Evolutionary conservation across 2,113 vertebrate genomes (phyloP).

Genomic region (Machaerirhynchus nigripectus): DNA sequence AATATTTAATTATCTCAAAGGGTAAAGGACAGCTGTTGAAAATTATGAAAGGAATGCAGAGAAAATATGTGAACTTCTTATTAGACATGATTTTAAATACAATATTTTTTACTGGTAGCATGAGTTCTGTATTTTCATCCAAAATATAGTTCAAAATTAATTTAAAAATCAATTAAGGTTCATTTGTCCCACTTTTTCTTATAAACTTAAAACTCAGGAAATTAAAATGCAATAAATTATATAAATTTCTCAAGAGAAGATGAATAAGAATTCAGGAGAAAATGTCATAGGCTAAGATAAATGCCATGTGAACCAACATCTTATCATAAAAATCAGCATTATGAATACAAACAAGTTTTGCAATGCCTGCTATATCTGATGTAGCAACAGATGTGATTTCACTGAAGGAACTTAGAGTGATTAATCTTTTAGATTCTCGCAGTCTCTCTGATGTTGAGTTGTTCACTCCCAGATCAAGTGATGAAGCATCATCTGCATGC

Average conservation of each 20-base stretch:
- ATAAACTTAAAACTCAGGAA: not conserved
- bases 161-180: not conserved
- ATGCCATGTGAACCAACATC: not conserved
- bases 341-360: not conserved
- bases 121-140: not conserved
- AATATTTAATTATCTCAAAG: not conserved
- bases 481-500: not conserved
- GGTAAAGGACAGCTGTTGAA: not conserved
- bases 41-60: not conserved
- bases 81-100: not conserved
- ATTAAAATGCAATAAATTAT: not conserved
- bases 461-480: not conserved
- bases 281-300: not conserved
- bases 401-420: not conserved
- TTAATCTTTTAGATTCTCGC: not conserved
- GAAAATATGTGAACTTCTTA: not conserved
- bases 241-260: not conserved
- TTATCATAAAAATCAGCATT: not conserved
- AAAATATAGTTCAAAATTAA: not conserved
- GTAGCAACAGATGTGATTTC: not conserved
- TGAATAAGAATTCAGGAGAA: not conserved
- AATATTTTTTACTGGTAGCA: not conserved
- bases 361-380: not conserved
- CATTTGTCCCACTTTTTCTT: not conserved
- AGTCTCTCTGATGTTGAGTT: accelerated